A percentile compares a stretch with the other conserved stretches of the same genome.
These are phyloP conservation scores for Drosophila conformis DNA, from an alignment of 2,888 invertebrate genomes.

Conservation along the genomic window DNA sequence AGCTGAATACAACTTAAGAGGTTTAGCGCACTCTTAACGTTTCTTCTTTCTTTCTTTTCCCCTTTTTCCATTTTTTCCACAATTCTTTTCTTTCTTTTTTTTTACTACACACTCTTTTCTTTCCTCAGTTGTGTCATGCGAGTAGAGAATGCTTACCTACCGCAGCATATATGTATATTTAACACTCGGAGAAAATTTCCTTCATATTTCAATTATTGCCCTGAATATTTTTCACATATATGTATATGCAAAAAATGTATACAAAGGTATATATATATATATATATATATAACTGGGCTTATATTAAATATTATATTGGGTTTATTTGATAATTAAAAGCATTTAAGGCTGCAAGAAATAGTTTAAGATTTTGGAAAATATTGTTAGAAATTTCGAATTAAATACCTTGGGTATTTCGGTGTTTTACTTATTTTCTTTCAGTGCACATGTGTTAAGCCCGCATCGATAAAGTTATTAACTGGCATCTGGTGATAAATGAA, in stretches of 20 bases:
- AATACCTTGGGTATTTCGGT: neutral
- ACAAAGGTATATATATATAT: no score
- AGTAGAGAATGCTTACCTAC: constrained; percentile 57
- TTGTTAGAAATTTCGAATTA: neutral
- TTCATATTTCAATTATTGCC: neutral
- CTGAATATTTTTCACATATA: neutral
- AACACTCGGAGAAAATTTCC: neutral
- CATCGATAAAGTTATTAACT: constrained; percentile 72
- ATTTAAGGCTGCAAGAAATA: no score
- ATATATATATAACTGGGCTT: no score
- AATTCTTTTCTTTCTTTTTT: constrained; percentile 24
- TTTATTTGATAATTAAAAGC: no score
- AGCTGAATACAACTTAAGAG: constrained; percentile 80
- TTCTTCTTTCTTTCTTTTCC: constrained; percentile 22
- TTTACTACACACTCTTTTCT: constrained; percentile 38
- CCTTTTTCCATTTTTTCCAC: constrained; percentile 16
- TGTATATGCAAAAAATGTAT: no score
- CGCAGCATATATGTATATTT: constrained; percentile 43
- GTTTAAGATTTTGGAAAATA: no score
- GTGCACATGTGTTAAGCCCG: constrained; percentile 42
- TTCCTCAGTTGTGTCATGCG: constrained; percentile 22
- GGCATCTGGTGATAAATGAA: constrained; percentile 60
- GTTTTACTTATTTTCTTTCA: neutral
- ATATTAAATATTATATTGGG: neutral
- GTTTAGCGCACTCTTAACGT: constrained; percentile 75